phyloP scores from a whole-genome alignment of 1,140 invertebrate species.

The Leguminivora glycinivorella region DNA sequence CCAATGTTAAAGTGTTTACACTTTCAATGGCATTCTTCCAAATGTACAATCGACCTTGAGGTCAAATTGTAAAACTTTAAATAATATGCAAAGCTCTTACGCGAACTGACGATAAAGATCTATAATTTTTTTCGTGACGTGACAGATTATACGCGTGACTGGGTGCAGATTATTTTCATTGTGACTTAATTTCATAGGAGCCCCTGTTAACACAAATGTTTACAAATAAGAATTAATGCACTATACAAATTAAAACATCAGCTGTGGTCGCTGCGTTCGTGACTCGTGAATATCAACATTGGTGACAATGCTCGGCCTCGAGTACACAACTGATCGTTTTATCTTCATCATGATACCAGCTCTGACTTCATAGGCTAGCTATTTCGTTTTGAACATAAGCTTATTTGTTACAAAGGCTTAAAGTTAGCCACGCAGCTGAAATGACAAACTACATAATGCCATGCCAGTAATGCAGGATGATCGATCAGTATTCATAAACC shows the following conservation, averaged over 20 bases:
- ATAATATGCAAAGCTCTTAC: slow-evolving; percentile 35
- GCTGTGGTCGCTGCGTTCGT: slow-evolving; percentile 31
- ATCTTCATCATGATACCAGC: slow-evolving; percentile 42
- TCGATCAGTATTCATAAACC: too few species aligned
- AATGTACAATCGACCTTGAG: background rate
- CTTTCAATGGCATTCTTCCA: background rate
- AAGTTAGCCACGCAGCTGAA: slow-evolving; percentile 33
- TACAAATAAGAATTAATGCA: slow-evolving; percentile 35
- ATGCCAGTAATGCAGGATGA: background rate
- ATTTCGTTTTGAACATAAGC: slow-evolving; percentile 50
- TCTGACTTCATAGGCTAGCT: slow-evolving; percentile 57
- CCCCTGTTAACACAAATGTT: slow-evolving; percentile 44
- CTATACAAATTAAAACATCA: slow-evolving; percentile 42
- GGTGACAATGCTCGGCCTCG: slow-evolving; percentile 47
- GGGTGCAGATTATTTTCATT: slow-evolving; percentile 45
- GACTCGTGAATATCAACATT: slow-evolving; percentile 35
- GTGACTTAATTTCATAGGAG: slow-evolving; percentile 35
- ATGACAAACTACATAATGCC: background rate
- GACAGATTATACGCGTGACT: slow-evolving; percentile 46
- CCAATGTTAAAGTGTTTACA: background rate
- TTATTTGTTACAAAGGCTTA: slow-evolving; percentile 46
- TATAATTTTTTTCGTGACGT: slow-evolving; percentile 47
- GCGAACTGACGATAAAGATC: slow-evolving; percentile 44
- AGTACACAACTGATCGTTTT: slow-evolving; percentile 48
- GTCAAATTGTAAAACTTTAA: background rate